Base-by-base conservation (phyloP, 2,888 invertebrate species). In the Acanthopleura granulata region DNA sequence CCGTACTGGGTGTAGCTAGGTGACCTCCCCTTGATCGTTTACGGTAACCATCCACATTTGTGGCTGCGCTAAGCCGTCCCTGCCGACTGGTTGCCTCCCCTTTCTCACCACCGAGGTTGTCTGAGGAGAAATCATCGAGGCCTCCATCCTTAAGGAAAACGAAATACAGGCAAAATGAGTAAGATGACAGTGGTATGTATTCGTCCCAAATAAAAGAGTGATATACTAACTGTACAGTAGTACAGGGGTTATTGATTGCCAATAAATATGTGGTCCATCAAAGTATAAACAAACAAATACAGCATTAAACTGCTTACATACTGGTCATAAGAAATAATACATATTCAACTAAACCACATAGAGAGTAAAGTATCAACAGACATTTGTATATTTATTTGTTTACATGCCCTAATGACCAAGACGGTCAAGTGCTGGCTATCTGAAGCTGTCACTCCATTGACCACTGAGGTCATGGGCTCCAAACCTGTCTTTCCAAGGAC, bases 1-100 rank as follows among this genome's bases (percentile, higher is more conserved):
- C 66, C 25, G 66, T 66, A 66, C 66, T 66, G 66, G 66, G 66
- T 14, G 66, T 66, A 6, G 25, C 29, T 27, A 66, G 25, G 16
- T 22, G 29, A 16, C 66, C 66, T 27, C 66, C 66, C 16, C 66
- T 22, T 22, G 22, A 66, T 6, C 29, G 22, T 49, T 49, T 71
- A 18, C 71, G 40, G 14, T 49, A 71, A 22, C 71, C 50, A 49
- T 71, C 71, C 40, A 40, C 4, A 49, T 27, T 71, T 18, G 40
- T 71, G 50, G 71, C 71, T 27, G 16, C 50, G n/a, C 71, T 71
- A 4, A 18, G 18, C 18, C 40, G 71, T 49, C 71, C 49, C 14
- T 40, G 49, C 12, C 71, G 40, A 49, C 71, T 71, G 18, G 71
- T 71, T 22, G 22, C 29, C 1, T 49, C 49, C 71, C 71, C 49